A percentile compares a stretch with the other conserved stretches of the same genome.
Evolutionary conservation across 2,888 invertebrate species (phyloP).

Genomic region (Atrina japonica): DNA sequence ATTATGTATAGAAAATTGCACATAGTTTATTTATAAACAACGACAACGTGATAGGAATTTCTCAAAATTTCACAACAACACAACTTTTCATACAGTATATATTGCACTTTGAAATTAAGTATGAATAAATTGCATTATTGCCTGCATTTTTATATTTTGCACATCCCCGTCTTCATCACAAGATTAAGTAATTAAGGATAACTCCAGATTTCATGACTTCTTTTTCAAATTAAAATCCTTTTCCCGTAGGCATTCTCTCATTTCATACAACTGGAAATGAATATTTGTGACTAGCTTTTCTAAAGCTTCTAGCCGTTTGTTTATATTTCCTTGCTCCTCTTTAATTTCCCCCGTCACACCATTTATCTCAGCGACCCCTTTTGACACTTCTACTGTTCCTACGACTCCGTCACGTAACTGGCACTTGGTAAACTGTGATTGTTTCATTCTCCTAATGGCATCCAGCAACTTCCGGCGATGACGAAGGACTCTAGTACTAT

Average conservation of each 20-base stretch:
- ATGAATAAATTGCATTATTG: no score
- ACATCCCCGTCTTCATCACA: no score
- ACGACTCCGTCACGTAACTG: constrained; percentile 62
- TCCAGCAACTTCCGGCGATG: constrained; percentile 63
- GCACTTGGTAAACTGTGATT: constrained; percentile 60
- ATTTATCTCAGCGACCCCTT: constrained; percentile 63
- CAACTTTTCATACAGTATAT: no score
- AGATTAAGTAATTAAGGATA: no score
- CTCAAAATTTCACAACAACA: no score
- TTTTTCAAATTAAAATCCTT: constrained; percentile 15
- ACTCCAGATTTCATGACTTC: no score
- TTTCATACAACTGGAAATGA: constrained; percentile 59
- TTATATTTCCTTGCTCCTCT: constrained; percentile 58
- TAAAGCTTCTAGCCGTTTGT: constrained; percentile 58
- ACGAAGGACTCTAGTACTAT: constrained; percentile 52
- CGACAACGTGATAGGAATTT: no score
- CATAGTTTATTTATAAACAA: no score
- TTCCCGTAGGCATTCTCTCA: constrained; percentile 46
- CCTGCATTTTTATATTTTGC: no score
- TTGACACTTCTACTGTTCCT: constrained; percentile 65
- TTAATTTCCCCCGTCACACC: constrained; percentile 55
- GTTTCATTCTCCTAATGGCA: constrained; percentile 65
- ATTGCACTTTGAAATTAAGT: no score
- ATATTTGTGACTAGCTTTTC: constrained; percentile 62
- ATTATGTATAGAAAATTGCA: no score